These are phyloP conservation scores for Ceratosolen fusciceps DNA, from an alignment of 1,140 invertebrate species.

Conservation along the genomic window DNA sequence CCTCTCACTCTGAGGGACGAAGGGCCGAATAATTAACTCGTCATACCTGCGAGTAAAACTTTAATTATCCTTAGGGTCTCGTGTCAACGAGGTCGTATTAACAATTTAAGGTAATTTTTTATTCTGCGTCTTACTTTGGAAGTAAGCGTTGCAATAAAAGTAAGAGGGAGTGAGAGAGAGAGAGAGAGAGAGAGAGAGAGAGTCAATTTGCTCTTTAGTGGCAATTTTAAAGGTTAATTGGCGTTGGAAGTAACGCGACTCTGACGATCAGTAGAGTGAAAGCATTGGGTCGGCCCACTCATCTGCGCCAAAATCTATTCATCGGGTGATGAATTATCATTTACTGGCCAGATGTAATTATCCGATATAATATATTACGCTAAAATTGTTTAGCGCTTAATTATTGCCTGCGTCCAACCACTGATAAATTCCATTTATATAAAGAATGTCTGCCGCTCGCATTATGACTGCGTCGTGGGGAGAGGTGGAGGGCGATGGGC, in stretches of 20 bases:
- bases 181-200: not conserved
- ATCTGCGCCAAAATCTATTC: slow-evolving; percentile 8
- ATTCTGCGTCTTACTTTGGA: not conserved
- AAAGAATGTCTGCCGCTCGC: too few species aligned
- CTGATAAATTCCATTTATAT: too few species aligned
- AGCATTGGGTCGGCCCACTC: not conserved
- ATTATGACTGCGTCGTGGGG: too few species aligned
- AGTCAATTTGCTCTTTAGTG: not conserved
- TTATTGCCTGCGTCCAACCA: too few species aligned
- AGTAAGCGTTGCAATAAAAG: not conserved
- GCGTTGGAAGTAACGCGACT: not conserved
- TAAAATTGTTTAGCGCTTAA: slow-evolving; percentile 29
- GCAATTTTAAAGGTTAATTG: not conserved
- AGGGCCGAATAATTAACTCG: not conserved
- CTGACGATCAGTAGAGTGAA: not conserved
- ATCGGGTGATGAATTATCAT: slow-evolving; percentile 40
- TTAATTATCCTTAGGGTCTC: not conserved
- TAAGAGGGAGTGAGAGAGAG: not conserved
- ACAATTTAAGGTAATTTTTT: not conserved
- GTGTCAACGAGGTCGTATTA: not conserved
- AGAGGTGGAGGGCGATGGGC: too few species aligned
- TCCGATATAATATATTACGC: slow-evolving; percentile 26
- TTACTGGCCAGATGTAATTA: slow-evolving; percentile 17
- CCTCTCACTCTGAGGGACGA: not conserved
- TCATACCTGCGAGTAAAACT: not conserved